A percentile compares a stretch with the other conserved stretches of the same genome.
Conservation (phyloP, 2,113 vertebrate species). For the Poicephalus meyeri region DNA sequence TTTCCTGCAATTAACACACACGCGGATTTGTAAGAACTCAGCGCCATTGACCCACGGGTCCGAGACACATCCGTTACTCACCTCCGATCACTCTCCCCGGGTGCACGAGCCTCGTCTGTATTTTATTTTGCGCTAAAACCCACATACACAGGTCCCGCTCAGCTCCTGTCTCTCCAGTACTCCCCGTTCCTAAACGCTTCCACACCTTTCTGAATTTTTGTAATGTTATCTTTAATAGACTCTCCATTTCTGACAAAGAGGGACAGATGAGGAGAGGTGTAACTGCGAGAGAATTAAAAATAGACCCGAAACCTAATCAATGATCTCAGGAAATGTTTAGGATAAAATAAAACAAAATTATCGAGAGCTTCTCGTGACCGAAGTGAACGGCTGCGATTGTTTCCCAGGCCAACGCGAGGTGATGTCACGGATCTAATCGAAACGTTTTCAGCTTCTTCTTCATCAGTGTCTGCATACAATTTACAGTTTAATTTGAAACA, state of each 20-base stretch:
- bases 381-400: neutral
- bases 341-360: neutral
- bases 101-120: neutral
- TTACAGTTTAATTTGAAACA: conserved; percentile 40
- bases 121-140: neutral
- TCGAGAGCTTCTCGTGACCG: neutral
- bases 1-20: neutral
- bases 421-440: conserved; percentile 14
- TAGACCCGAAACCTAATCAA: neutral
- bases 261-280: neutral
- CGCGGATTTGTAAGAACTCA: neutral
- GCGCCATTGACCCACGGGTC: neutral
- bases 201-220: neutral
- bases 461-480: neutral
- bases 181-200: neutral
- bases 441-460: conserved; percentile 4
- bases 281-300: neutral
- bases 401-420: neutral
- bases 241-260: neutral
- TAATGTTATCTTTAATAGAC: neutral
- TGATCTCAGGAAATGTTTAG: neutral
- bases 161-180: neutral
- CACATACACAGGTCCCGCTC: too few relatives aligned
- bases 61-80: neutral
- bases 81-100: neutral